These are phyloP conservation scores for Notarius quadriscutis DNA, from an alignment of 2,113 vertebrate species.

Conservation along the genomic window DNA sequence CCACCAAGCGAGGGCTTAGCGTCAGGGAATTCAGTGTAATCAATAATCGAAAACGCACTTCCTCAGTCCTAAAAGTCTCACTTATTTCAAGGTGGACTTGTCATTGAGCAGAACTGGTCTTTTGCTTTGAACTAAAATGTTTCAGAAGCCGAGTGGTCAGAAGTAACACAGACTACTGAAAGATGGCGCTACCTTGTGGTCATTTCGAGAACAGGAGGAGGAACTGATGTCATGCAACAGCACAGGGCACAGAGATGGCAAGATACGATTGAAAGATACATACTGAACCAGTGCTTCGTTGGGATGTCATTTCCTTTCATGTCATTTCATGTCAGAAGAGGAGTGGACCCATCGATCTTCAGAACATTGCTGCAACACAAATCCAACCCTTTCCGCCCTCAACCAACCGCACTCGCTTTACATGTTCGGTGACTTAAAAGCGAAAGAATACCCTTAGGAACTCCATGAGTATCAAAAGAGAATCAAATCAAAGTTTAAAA, in stretches of 20 bases:
- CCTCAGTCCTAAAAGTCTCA: background rate
- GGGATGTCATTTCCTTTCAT: conserved; percentile 69
- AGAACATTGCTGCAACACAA: conserved; percentile 56
- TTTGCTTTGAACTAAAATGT: background rate
- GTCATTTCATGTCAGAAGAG: conserved; percentile 71
- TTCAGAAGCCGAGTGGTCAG: conserved; percentile 21
- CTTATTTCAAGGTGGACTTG: conserved; percentile 14
- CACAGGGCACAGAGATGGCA: conserved; percentile 68
- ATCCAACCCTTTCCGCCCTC: conserved; percentile 44
- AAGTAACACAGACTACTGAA: conserved; percentile 11
- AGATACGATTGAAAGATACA: conserved; percentile 73
- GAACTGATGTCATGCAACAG: conserved; percentile 76
- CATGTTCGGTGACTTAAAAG: background rate
- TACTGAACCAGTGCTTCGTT: conserved; percentile 73
- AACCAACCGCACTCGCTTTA: conserved; percentile 12
- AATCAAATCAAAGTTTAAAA: background rate
- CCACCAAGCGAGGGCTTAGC: background rate
- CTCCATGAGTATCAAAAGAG: background rate
- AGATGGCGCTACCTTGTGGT: conserved; percentile 36
- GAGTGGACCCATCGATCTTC: conserved; percentile 67
- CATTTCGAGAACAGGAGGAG: conserved; percentile 50
- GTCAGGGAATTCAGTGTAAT: background rate
- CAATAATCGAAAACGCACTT: background rate
- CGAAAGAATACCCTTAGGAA: background rate
- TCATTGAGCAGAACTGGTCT: conserved; percentile 5